A percentile compares a stretch with the other conserved stretches of the same genome.
Evolutionary conservation across 1,140 invertebrate genomes (phyloP).

Genomic region (Xylocopa sonorina): DNA sequence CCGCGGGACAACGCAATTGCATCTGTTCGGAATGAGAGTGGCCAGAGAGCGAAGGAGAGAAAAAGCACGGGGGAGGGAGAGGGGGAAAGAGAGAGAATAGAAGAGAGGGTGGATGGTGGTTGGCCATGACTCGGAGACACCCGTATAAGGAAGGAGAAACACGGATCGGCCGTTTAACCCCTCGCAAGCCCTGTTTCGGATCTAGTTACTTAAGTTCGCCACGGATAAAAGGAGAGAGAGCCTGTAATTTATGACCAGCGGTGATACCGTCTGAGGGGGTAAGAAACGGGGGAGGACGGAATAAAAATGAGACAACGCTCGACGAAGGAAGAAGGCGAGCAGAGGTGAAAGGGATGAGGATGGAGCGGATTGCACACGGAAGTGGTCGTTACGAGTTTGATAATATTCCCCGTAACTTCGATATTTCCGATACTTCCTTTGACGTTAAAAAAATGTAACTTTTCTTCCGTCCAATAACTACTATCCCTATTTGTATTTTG

Average conservation of each 20-base stretch:
- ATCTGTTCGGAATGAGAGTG: conserved; percentile 69
- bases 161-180: conserved; percentile 62
- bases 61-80: no score
- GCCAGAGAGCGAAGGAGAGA: conserved; percentile 1
- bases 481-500: no score
- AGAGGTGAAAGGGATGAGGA: conserved; percentile 13
- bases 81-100: not conserved
- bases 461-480: no score
- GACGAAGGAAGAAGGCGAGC: conserved; percentile 13
- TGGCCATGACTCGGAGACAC: conserved; percentile 26
- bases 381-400: no score
- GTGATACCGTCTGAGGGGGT: conserved; percentile 50
- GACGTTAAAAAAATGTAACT: no score
- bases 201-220: conserved; percentile 70
- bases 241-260: conserved; percentile 66
- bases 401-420: no score
- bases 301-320: conserved; percentile 56
- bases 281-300: conserved; percentile 41
- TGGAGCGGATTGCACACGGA: not conserved
- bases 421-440: no score
- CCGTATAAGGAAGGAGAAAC: conserved; percentile 51
- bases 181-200: conserved; percentile 55
- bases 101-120: conserved; percentile 17
- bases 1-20: conserved; percentile 75
- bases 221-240: conserved; percentile 59